Evolutionary conservation across 2,797 vertebrate species (phyloP).

Genomic region (Bovichtus diacanthus): DNA sequence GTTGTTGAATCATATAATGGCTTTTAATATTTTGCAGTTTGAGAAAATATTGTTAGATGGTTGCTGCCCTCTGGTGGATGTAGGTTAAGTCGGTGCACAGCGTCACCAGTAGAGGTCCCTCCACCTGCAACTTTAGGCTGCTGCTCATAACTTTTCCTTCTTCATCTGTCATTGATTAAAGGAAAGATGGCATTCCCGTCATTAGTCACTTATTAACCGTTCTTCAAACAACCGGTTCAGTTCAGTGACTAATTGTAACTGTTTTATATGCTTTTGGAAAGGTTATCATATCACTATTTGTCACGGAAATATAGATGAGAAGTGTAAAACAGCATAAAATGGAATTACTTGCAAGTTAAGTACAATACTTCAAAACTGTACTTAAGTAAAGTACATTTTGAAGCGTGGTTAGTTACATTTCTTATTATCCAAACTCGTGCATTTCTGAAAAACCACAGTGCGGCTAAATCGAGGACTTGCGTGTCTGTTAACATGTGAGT

Average conservation of each 20-base stretch:
- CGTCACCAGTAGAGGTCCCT: slow-evolving; percentile 17
- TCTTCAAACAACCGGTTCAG: background rate
- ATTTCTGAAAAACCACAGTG: background rate
- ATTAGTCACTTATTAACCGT: background rate
- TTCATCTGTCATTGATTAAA: background rate
- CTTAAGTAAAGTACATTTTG: background rate
- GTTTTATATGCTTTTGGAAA: background rate
- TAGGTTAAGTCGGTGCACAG: background rate
- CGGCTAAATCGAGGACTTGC: slow-evolving; percentile 7
- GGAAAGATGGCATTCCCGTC: background rate
- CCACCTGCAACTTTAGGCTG: background rate
- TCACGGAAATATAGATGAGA: background rate
- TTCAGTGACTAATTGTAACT: background rate
- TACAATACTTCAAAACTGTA: background rate
- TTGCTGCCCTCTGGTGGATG: slow-evolving; percentile 30
- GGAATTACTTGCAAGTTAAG: background rate
- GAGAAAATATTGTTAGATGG: background rate
- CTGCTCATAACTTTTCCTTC: background rate
- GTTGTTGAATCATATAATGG: slow-evolving; percentile 5
- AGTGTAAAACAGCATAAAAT: background rate
- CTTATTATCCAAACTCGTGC: background rate
- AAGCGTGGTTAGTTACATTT: background rate
- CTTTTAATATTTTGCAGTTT: background rate
- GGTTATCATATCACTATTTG: background rate
- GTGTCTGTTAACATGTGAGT: slow-evolving; percentile 27